Evolutionary conservation across 2,113 vertebrate species (phyloP), one percentile per base, ranked within the genome.

Genomic region (Macquaria australasica): DNA sequence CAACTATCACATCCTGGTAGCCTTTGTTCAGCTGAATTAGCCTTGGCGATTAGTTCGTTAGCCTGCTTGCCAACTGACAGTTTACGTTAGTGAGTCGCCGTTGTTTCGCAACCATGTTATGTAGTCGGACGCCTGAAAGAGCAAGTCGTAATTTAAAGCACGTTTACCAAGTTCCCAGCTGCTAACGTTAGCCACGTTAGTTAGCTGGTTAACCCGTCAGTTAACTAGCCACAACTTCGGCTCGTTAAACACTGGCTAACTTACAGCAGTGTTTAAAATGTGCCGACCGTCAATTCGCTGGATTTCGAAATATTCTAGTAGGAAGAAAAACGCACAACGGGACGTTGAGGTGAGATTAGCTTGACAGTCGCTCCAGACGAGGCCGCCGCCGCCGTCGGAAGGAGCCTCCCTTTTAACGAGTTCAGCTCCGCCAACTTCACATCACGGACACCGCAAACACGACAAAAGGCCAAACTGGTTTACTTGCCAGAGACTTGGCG

Each of bases 351-450:
- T 48, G 59, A 78, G 82, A 85, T 90, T 81, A 88, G 79, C 82
- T 82, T 81, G 31, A 23, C 10, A 50, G 23, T 60, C 62, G 56
- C 76, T 66, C 83, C 20, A 81, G 88, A 79, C 79, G 82, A 87
- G 89, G 89, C 86, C n/a, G n/a, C n/a, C n/a, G n/a, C n/a, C n/a
- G n/a, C n/a, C n/a, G n/a, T n/a, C n/a, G n/a, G n/a, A n/a, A n/a
- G n/a, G n/a, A n/a, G n/a, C n/a, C n/a, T 89, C 82, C 77, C 67
- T 74, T 64, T 53, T 51, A 64, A 91, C 79, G 90, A 87, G 59
- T 91, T 91, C 20, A 62, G 25, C 66, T 64, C 0, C 37, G 84
- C 78, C 73, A 79, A 68, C 67, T 79, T 60, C n/a, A 69, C 20
- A 39, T 7, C 0, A 23, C 21, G 7, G 2, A 4, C 4, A 5